These are phyloP conservation scores for Phocoena sinus DNA, from an alignment of 2,113 vertebrate genomes.

Conservation along the genomic window DNA sequence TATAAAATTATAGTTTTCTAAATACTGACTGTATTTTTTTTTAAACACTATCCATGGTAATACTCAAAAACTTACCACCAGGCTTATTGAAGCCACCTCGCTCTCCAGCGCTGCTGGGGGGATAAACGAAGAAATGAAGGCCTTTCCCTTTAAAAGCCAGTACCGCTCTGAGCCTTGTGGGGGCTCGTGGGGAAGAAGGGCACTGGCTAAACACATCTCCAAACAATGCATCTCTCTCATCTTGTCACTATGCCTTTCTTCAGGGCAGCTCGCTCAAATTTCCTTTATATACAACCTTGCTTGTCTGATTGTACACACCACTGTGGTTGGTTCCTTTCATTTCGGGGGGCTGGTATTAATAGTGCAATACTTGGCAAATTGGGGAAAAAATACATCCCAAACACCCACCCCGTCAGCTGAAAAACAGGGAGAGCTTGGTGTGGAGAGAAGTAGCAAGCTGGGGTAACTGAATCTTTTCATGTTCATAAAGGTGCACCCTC, in stretches of 20 bases:
- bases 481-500: slow-evolving; percentile 82
- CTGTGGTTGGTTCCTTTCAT: slow-evolving; percentile 74
- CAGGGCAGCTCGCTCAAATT: slow-evolving; percentile 85
- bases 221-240: slow-evolving; percentile 87
- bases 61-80: slow-evolving; percentile 99
- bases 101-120: slow-evolving; percentile 99
- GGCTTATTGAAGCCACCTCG: slow-evolving; percentile 99
- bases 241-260: slow-evolving; percentile 89
- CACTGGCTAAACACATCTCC: slow-evolving; percentile 92
- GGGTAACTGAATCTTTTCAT: slow-evolving; percentile 60
- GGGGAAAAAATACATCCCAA: slow-evolving; percentile 51
- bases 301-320: slow-evolving; percentile 79
- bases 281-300: slow-evolving; percentile 82
- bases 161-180: slow-evolving; percentile 94
- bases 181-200: slow-evolving; percentile 94
- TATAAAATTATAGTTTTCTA: slow-evolving; percentile 81
- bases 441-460: neutral
- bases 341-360: slow-evolving; percentile 78
- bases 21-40: slow-evolving; percentile 84
- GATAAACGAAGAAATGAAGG: slow-evolving; percentile 99
- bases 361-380: slow-evolving; percentile 84
- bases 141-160: slow-evolving; percentile 99
- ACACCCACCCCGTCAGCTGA: slow-evolving; percentile 61
- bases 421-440: slow-evolving; percentile 39
- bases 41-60: slow-evolving; percentile 96